Conservation (phyloP, 2,797 vertebrate genomes). For the Lepus oiostolus region DNA sequence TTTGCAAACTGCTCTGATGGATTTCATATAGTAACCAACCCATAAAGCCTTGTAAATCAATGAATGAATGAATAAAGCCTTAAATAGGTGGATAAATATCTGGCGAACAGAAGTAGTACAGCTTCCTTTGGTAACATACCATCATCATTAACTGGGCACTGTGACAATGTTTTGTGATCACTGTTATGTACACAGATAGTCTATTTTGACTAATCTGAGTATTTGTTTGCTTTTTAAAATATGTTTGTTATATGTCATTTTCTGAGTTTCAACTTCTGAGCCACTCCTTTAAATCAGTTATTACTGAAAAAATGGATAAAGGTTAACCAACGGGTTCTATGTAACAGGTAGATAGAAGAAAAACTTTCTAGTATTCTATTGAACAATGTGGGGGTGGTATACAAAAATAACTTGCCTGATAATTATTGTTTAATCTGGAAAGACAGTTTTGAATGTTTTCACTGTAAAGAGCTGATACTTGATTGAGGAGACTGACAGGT, state of each 20-base stretch:
- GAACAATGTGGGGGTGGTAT: too few species aligned
- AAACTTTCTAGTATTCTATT: too few species aligned
- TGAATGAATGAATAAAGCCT: not conserved
- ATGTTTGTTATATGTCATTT: not conserved
- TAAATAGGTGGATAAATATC: not conserved
- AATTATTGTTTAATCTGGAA: too few species aligned
- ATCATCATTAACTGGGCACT: not conserved
- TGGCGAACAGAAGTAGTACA: not conserved
- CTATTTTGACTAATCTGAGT: not conserved
- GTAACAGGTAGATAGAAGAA: too few species aligned
- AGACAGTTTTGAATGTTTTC: too few species aligned
- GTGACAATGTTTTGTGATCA: not conserved
- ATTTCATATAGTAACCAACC: not conserved
- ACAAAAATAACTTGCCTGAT: too few species aligned
- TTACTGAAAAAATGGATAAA: not conserved
- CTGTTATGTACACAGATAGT: not conserved
- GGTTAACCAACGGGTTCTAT: too few species aligned
- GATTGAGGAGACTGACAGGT: too few species aligned
- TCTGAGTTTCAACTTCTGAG: not conserved
- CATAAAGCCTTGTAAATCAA: slow-evolving; percentile 6
- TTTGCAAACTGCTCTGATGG: not conserved
- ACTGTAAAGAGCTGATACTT: too few species aligned
- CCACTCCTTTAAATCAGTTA: not conserved
- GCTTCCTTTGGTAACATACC: not conserved
- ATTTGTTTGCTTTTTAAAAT: not conserved